These are phyloP conservation scores for Heteromyza rotundicornis DNA, from an alignment of 2,888 invertebrate species.

Conservation along the genomic window DNA sequence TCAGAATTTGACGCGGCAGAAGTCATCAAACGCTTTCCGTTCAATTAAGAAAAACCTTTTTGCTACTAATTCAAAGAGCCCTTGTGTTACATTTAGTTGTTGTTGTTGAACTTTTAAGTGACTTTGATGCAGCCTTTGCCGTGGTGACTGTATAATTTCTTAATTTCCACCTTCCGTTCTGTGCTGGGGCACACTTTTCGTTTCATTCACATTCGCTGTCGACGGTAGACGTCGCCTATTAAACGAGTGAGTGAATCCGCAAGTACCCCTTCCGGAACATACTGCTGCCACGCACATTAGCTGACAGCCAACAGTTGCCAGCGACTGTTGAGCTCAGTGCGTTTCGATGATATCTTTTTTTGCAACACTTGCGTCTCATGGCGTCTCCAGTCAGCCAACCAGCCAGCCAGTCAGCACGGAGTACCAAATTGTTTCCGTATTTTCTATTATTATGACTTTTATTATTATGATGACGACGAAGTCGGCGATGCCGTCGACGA, in stretches of 20 bases:
- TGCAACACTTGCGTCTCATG: not conserved
- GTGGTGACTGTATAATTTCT: slow-evolving; percentile 47
- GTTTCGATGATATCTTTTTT: not conserved
- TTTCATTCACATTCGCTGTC: slow-evolving; percentile 15
- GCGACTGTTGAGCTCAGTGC: not conserved
- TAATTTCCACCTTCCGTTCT: slow-evolving; percentile 57
- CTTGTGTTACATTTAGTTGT: no score
- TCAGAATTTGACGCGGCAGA: no score
- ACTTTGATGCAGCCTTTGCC: slow-evolving; percentile 20
- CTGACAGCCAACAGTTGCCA: not conserved
- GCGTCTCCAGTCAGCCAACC: no score
- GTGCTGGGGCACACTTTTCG: slow-evolving; percentile 3
- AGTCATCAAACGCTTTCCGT: no score
- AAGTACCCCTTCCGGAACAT: slow-evolving; percentile 7
- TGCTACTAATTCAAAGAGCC: no score
- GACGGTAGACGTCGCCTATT: no score
- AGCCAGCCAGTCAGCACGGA: not conserved
- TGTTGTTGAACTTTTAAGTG: no score
- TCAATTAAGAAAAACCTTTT: no score
- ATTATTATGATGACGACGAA: slow-evolving; percentile 42
- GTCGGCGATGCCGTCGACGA: not conserved
- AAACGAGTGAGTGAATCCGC: slow-evolving; percentile 19
- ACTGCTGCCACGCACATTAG: slow-evolving; percentile 1
- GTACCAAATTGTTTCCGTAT: slow-evolving; percentile 34
- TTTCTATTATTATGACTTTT: slow-evolving; percentile 52